Conservation (phyloP, 2,888 invertebrate genomes). For the Salpingus planirostris region DNA sequence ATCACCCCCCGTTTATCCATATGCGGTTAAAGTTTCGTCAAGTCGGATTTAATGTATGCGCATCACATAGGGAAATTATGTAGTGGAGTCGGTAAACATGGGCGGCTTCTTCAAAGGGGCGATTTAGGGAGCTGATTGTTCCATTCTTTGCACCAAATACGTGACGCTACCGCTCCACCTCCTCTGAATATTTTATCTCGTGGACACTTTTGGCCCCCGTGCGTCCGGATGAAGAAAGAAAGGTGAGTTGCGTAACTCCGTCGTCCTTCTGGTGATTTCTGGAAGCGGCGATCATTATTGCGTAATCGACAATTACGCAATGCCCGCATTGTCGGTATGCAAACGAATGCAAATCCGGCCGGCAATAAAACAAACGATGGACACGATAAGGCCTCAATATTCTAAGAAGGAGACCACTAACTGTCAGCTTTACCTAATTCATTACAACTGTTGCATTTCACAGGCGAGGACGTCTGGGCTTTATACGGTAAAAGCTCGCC, state of each 20-base stretch:
- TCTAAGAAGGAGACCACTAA: slow-evolving; percentile 32
- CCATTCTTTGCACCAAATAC: slow-evolving; percentile 29
- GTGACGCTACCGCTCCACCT: slow-evolving; percentile 23
- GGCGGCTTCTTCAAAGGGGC: slow-evolving; percentile 24
- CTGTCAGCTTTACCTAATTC: slow-evolving; percentile 35
- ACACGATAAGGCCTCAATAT: slow-evolving; percentile 31
- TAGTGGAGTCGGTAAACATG: slow-evolving; percentile 17
- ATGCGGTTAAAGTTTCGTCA: too few species aligned
- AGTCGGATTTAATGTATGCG: slow-evolving; percentile 21
- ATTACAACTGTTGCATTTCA: slow-evolving; percentile 28
- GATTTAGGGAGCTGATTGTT: slow-evolving; percentile 26
- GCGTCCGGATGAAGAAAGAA: too few species aligned
- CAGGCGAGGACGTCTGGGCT: slow-evolving; percentile 27
- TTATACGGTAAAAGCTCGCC: slow-evolving; percentile 14
- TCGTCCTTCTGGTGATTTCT: too few species aligned
- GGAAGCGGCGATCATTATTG: too few species aligned
- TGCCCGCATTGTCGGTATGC: too few species aligned
- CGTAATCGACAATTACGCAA: too few species aligned
- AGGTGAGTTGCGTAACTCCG: too few species aligned
- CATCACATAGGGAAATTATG: slow-evolving; percentile 21
- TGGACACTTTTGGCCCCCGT: too few species aligned
- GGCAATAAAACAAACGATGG: slow-evolving; percentile 30
- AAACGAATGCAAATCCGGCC: too few species aligned
- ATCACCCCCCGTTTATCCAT: neutral
- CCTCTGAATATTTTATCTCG: slow-evolving; percentile 26